These are phyloP conservation scores for Sycobia sp. DNA, from an alignment of 1,140 invertebrate genomes.

Conservation along the genomic window DNA sequence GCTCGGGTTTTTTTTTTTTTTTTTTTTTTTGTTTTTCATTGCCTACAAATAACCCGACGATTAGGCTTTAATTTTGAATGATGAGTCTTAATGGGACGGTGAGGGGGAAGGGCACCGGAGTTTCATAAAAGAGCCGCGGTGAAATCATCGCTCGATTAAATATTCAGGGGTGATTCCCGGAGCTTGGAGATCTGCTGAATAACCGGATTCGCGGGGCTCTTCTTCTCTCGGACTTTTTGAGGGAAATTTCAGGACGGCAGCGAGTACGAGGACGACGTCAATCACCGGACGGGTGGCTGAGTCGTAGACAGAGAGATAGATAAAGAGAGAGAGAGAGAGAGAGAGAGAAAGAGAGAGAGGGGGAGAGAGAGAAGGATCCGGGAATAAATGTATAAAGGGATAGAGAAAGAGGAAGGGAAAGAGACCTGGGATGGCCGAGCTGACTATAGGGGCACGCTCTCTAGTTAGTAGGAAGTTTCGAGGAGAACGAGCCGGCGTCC, in stretches of 20 bases:
- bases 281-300: no score
- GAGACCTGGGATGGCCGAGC: no score
- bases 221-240: not conserved
- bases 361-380: no score
- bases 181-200: no score
- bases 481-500: not conserved
- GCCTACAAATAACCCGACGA: slow-evolving; percentile 22
- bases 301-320: no score
- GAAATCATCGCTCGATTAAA: slow-evolving; percentile 5
- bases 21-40: slow-evolving; percentile 26
- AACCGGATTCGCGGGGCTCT: no score
- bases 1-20: not conserved
- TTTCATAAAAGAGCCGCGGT: no score
- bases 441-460: not conserved
- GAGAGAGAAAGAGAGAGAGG: no score
- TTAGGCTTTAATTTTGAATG: slow-evolving; percentile 28
- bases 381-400: no score
- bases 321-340: no score
- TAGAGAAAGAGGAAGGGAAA: no score
- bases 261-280: slow-evolving; percentile 9
- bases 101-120: no score
- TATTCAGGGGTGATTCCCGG: not conserved
- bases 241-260: not conserved
- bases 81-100: slow-evolving; percentile 8
- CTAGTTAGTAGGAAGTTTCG: not conserved